These are phyloP conservation scores for Ammospiza maritima DNA, from an alignment of 2,797 vertebrate species.

Conservation along the genomic window DNA sequence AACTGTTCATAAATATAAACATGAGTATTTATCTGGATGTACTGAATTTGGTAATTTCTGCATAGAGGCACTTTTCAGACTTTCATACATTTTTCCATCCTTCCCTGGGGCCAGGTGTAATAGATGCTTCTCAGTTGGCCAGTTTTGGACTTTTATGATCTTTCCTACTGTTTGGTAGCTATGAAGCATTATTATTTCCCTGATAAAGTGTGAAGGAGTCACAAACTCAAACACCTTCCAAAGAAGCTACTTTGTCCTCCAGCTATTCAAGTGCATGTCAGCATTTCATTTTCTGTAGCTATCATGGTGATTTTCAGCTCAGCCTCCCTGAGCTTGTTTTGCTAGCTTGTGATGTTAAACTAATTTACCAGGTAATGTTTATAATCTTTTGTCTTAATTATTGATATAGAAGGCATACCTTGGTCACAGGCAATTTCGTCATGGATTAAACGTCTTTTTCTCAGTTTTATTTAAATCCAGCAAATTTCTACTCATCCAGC, in stretches of 20 bases:
- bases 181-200: slow-evolving; percentile 25
- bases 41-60: slow-evolving; percentile 28
- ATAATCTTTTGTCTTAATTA: not conserved
- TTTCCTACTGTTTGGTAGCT: slow-evolving; percentile 30
- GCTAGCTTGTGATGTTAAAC: not conserved
- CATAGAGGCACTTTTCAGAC: not conserved
- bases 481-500: not conserved
- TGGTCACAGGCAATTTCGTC: not conserved
- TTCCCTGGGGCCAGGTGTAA: slow-evolving; percentile 7
- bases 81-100: slow-evolving; percentile 15
- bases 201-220: slow-evolving; percentile 15
- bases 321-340: not conserved
- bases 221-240: slow-evolving; percentile 47
- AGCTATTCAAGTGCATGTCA: slow-evolving; percentile 1
- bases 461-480: not conserved
- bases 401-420: not conserved
- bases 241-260: not conserved
- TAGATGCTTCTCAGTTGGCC: slow-evolving; percentile 22
- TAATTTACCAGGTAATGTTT: not conserved
- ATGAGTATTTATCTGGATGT: not conserved
- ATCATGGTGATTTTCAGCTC: not conserved
- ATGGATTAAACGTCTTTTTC: not conserved
- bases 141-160: slow-evolving; percentile 22
- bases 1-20: not conserved
- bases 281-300: slow-evolving; percentile 26